Conservation (phyloP, 2,113 vertebrate genomes). For the Chitala chitala region DNA sequence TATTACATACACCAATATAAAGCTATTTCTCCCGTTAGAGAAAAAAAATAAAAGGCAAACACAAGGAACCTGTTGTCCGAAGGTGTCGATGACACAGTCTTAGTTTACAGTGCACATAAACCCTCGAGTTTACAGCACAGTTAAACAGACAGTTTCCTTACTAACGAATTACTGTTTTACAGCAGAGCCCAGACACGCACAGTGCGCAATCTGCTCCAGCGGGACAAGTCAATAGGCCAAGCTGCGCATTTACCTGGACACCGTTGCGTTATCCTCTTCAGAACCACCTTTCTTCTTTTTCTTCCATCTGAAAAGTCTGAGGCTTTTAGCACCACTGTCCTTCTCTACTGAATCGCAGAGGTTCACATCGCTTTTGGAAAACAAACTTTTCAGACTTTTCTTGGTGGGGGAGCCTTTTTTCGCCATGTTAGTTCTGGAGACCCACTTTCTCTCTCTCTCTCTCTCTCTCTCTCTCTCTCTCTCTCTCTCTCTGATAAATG, state of each 20-base stretch:
- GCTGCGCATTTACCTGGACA: slow-evolving; percentile 11
- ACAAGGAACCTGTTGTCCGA: no score
- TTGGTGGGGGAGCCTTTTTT: slow-evolving; percentile 36
- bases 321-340: slow-evolving; percentile 32
- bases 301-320: slow-evolving; percentile 43
- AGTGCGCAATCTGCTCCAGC: no score
- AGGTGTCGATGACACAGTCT: no score
- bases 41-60: no score
- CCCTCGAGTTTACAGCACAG: no score
- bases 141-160: no score
- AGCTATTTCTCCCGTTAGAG: no score
- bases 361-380: slow-evolving; percentile 51
- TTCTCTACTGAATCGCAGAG: slow-evolving; percentile 30
- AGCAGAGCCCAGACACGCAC: no score
- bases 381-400: slow-evolving; percentile 45
- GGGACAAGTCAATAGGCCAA: background rate
- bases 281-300: slow-evolving; percentile 36
- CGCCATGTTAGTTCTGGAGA: slow-evolving; percentile 41
- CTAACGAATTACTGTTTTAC: no score
- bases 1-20: no score
- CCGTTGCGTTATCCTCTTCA: background rate
- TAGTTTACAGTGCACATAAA: no score
- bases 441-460: background rate
- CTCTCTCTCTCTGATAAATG: background rate
- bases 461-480: background rate